These are phyloP conservation scores for Hemithea aestivaria DNA, from an alignment of 2,888 invertebrate genomes.

Conservation along the genomic window DNA sequence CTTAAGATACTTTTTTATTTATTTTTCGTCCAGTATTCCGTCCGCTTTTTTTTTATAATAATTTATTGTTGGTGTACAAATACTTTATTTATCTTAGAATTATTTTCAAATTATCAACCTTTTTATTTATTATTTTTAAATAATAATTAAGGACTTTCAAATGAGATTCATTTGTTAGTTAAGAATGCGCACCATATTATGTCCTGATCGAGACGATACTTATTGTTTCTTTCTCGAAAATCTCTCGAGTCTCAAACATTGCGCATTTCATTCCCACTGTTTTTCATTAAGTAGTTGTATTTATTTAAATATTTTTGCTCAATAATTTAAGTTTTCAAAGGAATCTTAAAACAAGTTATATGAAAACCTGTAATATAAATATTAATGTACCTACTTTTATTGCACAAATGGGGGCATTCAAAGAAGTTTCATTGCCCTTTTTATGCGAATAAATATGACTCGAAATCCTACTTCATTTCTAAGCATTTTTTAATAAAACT, in stretches of 20 bases:
- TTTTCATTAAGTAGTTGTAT: no score
- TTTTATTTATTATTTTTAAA: constrained; percentile 13
- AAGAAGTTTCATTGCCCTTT: neutral
- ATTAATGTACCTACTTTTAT: no score
- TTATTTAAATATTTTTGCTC: constrained; percentile 36
- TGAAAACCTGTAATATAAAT: constrained; percentile 2
- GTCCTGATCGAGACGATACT: no score
- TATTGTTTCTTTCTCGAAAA: no score
- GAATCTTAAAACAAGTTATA: constrained; percentile 16
- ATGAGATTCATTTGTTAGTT: no score
- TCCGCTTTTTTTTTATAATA: constrained; percentile 27
- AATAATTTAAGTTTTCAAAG: constrained; percentile 24
- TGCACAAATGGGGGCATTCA: no score
- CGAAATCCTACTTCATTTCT: neutral
- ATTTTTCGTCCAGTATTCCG: constrained; percentile 36
- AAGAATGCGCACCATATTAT: no score
- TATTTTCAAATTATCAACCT: constrained; percentile 6
- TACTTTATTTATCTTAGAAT: constrained; percentile 1
- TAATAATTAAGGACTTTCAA: no score
- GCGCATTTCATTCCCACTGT: no score
- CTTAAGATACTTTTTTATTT: constrained; percentile 26
- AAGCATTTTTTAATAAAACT: no score
- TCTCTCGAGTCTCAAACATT: no score
- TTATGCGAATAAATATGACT: constrained; percentile 9
- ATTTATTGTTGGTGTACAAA: constrained; percentile 19